Evolutionary conservation across 1,140 invertebrate species (phyloP).

Genomic region (Diabrotica virgifera): DNA sequence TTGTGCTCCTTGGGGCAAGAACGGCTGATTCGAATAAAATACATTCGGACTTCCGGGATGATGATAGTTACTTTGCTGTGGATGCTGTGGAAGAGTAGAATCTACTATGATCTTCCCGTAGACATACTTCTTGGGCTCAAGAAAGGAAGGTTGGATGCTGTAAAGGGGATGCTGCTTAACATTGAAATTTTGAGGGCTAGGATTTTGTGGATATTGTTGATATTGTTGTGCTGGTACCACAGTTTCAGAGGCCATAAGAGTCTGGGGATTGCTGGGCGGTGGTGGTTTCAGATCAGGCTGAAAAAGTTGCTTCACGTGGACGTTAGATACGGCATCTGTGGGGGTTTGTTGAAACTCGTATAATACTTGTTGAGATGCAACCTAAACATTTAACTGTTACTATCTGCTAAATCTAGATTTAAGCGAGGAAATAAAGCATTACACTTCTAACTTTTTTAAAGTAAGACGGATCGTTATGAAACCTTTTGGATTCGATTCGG

Average conservation of each 20-base stretch:
- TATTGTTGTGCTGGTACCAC: slow-evolving; percentile 34
- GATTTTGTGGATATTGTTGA: slow-evolving; percentile 26
- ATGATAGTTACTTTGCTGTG: neutral
- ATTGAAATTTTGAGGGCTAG: slow-evolving; percentile 22
- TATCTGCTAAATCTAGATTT: no score
- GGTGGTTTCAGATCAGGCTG: slow-evolving; percentile 18
- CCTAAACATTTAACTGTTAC: no score
- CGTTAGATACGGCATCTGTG: slow-evolving; percentile 34
- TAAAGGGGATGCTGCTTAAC: slow-evolving; percentile 23
- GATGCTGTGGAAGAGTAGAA: neutral
- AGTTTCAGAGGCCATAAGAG: slow-evolving; percentile 24
- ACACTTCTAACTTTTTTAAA: no score
- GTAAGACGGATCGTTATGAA: no score
- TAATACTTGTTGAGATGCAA: slow-evolving; percentile 36
- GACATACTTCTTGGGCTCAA: slow-evolving; percentile 28
- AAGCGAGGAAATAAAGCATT: no score
- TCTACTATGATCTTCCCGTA: slow-evolving; percentile 25
- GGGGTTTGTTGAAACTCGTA: slow-evolving; percentile 40
- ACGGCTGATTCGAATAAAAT: neutral
- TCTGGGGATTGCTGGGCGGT: slow-evolving; percentile 13
- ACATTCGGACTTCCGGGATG: neutral
- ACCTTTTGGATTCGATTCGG: no score
- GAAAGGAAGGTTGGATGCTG: slow-evolving; percentile 23
- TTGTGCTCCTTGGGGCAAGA: neutral
- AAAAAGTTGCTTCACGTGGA: slow-evolving; percentile 36